These are phyloP conservation scores for Zaprionus ghesquierei DNA, from an alignment of 1,140 invertebrate species.

Conservation along the genomic window DNA sequence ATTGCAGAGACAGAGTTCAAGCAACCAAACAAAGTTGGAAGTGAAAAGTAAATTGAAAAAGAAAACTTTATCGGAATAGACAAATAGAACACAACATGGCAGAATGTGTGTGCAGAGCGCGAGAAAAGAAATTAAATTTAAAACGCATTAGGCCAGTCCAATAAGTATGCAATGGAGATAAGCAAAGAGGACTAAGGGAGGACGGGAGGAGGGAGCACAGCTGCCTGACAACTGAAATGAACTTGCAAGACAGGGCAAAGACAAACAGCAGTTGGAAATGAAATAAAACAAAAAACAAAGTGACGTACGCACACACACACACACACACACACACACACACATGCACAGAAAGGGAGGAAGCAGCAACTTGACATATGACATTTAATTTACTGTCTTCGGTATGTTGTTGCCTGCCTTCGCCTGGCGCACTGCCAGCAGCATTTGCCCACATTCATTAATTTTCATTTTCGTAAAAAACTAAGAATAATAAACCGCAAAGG, in stretches of 20 bases:
- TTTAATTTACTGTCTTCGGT: slow-evolving; percentile 80
- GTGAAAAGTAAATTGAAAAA: too few relatives aligned
- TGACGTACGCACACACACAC: slow-evolving; percentile 41
- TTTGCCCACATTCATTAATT: slow-evolving; percentile 79
- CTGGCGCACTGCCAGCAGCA: slow-evolving; percentile 73
- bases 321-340: slow-evolving; percentile 7
- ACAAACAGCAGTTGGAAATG: slow-evolving; percentile 66
- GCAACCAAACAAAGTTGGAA: background rate
- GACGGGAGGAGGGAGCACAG: background rate
- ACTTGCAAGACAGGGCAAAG: slow-evolving; percentile 66
- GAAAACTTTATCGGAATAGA: background rate
- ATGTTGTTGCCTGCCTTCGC: slow-evolving; percentile 67
- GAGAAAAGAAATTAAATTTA: slow-evolving; percentile 65
- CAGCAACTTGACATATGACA: slow-evolving; percentile 72
- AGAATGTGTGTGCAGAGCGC: background rate
- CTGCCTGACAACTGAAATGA: slow-evolving; percentile 62
- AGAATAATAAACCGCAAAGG: slow-evolving; percentile 15
- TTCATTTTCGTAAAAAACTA: slow-evolving; percentile 59
- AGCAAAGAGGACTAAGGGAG: background rate
- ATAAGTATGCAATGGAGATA: slow-evolving; percentile 36
- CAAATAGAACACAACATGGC: background rate
- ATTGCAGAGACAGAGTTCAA: too few relatives aligned
- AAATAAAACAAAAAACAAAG: slow-evolving; percentile 48
- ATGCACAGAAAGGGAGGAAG: slow-evolving; percentile 13
- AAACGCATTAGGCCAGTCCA: slow-evolving; percentile 62